Evolutionary conservation across 2,888 invertebrate genomes (phyloP), one percentile per base, ranked within the genome.

Genomic region (Dynastes maya): DNA sequence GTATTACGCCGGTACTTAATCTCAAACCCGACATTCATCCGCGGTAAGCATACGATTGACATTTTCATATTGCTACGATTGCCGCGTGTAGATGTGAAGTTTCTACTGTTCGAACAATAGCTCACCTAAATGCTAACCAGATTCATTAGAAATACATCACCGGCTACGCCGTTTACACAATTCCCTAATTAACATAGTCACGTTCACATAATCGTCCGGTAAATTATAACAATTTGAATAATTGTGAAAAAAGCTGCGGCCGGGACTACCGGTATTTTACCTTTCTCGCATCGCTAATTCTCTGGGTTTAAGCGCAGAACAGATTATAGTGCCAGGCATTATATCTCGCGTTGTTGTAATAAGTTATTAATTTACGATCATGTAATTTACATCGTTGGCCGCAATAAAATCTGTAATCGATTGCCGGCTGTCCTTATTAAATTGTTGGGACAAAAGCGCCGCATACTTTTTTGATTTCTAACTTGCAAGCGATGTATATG

Each of bases 211-310:
- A 45, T 67, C 45, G 13, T 22, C 22, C 1, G 11, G 27, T 67
- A 67, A 67, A 67, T 67, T 67, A 67, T 67, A 53, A 72, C 40
- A 72, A 68, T 72, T 72, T 72, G 32, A 55, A 72, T 72, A 58
- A 72, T 40, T 40, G 22, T 37, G 58, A 58, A 72, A 58, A 72
- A 40, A 5, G 32, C 22, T 22, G 1, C 32, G 16, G 68, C n/a
- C 27, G 37, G 4, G 37, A 70, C 32, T 55, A 40, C 58, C 11
- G 51, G 40, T 58, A 51, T 29, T 51, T 49, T 51, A 68, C 68
- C 68, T 68, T 68, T 55, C 72, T 37, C 72, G 72, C 22, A 16
- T 58, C 22, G 37, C 22, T 61, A 58, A 58, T 22, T 67, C 27
- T 72, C 16, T 37, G 45, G 11, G 22, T 58, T 53, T 29, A 40